Percentiles rank a stretch among this genome's conserved stretches.
Conservation (phyloP, 92 coral and sea anemone genomes). For the Isaurus tuberculatus region DNA sequence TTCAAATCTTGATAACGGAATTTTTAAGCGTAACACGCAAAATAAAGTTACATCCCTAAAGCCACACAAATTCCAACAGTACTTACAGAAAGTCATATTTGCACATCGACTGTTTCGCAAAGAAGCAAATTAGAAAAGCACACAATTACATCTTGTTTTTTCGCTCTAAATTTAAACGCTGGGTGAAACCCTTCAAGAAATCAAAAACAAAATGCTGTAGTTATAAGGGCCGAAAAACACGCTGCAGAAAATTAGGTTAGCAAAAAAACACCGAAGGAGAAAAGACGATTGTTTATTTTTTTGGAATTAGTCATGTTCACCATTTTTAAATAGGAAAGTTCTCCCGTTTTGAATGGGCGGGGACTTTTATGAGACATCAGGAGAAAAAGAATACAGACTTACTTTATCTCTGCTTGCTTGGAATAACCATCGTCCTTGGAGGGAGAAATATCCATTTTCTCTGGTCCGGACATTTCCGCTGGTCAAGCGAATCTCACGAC, state of each 20-base stretch:
- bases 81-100: not conserved
- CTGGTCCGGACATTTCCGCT: conserved; percentile 41
- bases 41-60: not conserved
- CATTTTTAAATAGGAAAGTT: not conserved
- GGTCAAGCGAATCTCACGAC: conserved; percentile 14
- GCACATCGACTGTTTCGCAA: not conserved
- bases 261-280: conserved; percentile 31
- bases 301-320: conserved; percentile 3
- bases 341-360: not conserved
- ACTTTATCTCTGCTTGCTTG: conserved; percentile 40
- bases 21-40: not conserved
- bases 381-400: conserved; percentile 6
- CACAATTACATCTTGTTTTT: not conserved
- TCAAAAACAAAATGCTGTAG: conserved; percentile 1
- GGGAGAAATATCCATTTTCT: conserved; percentile 46
- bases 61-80: conserved; percentile 20
- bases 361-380: not conserved
- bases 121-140: not conserved
- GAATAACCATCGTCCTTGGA: not conserved
- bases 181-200: not conserved
- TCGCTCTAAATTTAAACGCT: not conserved
- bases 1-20: not conserved
- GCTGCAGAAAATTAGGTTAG: too few relatives aligned
- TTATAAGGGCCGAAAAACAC: not conserved
- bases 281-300: conserved; percentile 36